A percentile compares a stretch with the other conserved stretches of the same genome.
Evolutionary conservation across 1,140 invertebrate genomes (phyloP).

Genomic region (Drosophila quadrilineata): DNA sequence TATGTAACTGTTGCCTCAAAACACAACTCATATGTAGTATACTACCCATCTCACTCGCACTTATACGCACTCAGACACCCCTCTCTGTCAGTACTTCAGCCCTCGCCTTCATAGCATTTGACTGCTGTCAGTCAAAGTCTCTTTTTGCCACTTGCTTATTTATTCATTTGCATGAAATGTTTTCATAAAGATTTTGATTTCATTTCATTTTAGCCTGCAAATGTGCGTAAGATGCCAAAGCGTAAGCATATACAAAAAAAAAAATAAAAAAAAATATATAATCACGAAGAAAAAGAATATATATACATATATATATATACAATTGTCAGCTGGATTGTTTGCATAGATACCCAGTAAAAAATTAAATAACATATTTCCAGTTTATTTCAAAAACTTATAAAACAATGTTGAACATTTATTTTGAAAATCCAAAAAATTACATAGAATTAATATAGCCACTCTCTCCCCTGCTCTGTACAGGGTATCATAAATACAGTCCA

Average conservation of each 20-base stretch:
- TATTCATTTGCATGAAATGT: slow-evolving; percentile 75
- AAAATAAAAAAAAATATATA: background rate
- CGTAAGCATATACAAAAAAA: slow-evolving; percentile 4
- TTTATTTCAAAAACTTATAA: too few species aligned
- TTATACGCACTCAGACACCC: background rate
- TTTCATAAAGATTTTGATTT: slow-evolving; percentile 74
- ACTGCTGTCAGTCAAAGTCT: slow-evolving; percentile 30
- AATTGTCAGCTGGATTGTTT: too few species aligned
- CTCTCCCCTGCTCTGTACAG: too few species aligned
- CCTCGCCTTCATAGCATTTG: background rate
- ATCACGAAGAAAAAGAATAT: background rate
- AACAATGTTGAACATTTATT: too few species aligned
- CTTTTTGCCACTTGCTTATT: slow-evolving; percentile 59
- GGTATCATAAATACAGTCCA: too few species aligned
- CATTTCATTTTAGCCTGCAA: slow-evolving; percentile 51
- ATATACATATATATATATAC: too few species aligned
- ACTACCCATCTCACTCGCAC: slow-evolving; percentile 12
- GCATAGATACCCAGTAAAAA: too few species aligned
- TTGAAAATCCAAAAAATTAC: too few species aligned
- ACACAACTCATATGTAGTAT: background rate
- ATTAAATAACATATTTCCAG: too few species aligned
- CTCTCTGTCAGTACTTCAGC: background rate
- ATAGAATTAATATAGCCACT: too few species aligned
- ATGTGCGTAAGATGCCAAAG: slow-evolving; percentile 6
- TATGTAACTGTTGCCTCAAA: slow-evolving; percentile 56